Percentiles rank a stretch among this genome's conserved stretches.
These are phyloP conservation scores for Phataginus tetradactyla DNA, from an alignment of 2,797 vertebrate genomes.

Conservation along the genomic window DNA sequence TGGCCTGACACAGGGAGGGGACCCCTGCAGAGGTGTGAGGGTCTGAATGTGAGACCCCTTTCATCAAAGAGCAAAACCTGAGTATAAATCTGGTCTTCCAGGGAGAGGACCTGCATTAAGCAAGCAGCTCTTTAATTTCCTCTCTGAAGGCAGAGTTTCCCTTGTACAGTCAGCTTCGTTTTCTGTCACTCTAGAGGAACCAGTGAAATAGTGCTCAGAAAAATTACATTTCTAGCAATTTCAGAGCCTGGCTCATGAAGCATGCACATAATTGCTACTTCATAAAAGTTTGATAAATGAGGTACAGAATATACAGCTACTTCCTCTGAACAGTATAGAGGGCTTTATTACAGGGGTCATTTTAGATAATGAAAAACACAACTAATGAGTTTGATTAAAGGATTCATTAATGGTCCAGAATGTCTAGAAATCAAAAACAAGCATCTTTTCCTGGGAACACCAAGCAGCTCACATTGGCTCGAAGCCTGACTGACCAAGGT, in stretches of 20 bases:
- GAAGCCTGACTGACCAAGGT: not conserved
- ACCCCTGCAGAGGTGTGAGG: not conserved
- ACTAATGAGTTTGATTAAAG: conserved; percentile 67
- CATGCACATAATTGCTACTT: conserved; percentile 49
- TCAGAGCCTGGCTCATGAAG: conserved; percentile 37
- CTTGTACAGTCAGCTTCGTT: conserved; percentile 42
- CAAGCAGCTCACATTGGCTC: not conserved
- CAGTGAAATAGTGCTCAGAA: conserved; percentile 75
- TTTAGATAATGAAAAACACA: conserved; percentile 73
- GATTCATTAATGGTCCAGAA: conserved; percentile 22
- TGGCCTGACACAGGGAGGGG: conserved; percentile 59
- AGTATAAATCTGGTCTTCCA: conserved; percentile 56
- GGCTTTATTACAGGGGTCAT: conserved; percentile 61
- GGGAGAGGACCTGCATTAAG: conserved; percentile 29
- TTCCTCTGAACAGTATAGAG: conserved; percentile 48
- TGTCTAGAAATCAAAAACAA: conserved; percentile 60
- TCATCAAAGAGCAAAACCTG: conserved; percentile 24
- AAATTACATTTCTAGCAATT: conserved; percentile 70
- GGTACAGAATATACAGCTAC: conserved; percentile 61
- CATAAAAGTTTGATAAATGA: conserved; percentile 72
- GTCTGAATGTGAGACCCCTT: conserved; percentile 44
- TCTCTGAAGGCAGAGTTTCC: conserved; percentile 53
- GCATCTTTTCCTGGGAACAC: not conserved
- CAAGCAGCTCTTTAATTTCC: conserved; percentile 66
- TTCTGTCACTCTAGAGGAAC: conserved; percentile 70